Evolutionary conservation across 2,797 vertebrate species (phyloP).

Genomic region (Tauraco hartlaubi): DNA sequence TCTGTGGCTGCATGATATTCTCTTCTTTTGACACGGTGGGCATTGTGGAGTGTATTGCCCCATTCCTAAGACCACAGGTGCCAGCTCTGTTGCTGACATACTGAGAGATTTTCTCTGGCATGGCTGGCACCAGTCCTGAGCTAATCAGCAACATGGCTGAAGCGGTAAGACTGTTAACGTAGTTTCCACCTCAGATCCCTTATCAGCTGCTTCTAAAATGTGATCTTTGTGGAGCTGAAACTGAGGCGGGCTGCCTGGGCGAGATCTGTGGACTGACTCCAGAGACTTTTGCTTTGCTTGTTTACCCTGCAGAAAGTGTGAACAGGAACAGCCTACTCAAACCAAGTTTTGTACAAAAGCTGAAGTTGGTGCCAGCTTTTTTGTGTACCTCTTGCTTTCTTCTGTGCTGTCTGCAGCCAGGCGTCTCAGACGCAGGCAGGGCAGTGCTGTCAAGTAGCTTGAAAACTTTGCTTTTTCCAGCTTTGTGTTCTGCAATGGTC

Average conservation of each 20-base stretch:
- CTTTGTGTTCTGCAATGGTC: neutral
- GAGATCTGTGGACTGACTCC: neutral
- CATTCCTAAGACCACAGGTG: neutral
- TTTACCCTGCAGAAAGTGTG: neutral
- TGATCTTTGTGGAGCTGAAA: neutral
- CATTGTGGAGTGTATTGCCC: neutral
- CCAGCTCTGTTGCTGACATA: accelerated
- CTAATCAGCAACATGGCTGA: neutral
- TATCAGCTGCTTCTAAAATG: neutral
- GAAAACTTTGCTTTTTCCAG: neutral
- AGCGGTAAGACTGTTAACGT: neutral
- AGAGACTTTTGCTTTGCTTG: neutral
- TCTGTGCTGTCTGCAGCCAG: neutral
- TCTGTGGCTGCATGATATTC: neutral
- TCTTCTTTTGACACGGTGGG: neutral
- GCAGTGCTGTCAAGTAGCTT: neutral
- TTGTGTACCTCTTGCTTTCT: neutral
- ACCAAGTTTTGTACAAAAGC: neutral
- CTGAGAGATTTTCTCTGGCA: neutral
- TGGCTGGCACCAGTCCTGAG: neutral
- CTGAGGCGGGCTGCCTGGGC: neutral
- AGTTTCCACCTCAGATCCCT: neutral
- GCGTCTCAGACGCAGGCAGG: neutral
- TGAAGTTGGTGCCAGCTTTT: neutral
- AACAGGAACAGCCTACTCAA: neutral